Evolutionary conservation across 2,888 invertebrate species (phyloP).

Genomic region (Bellardia bayeri): DNA sequence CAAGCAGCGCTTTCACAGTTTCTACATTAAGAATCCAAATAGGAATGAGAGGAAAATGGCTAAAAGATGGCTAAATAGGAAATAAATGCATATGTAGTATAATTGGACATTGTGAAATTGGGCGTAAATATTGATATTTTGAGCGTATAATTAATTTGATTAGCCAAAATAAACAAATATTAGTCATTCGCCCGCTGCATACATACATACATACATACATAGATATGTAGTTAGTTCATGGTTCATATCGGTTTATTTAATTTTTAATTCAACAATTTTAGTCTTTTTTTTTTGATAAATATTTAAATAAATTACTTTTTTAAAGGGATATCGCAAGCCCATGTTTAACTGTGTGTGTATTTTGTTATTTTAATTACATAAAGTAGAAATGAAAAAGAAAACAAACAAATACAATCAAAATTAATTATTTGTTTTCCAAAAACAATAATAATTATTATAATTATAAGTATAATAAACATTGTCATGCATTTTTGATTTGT

Average conservation of each 20-base stretch:
- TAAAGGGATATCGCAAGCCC: conserved; percentile 83
- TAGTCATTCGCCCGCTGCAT: neutral
- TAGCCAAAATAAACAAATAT: neutral
- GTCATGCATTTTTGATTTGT: conserved; percentile 57
- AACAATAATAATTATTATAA: conserved; percentile 17
- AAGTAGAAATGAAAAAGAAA: conserved; percentile 65
- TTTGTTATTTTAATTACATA: conserved; percentile 54
- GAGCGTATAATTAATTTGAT: neutral
- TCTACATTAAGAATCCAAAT: no score
- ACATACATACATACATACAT: neutral
- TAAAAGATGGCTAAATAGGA: no score
- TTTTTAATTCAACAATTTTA: neutral
- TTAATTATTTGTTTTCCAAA: conserved; percentile 40
- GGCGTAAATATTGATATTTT: neutral
- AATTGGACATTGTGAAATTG: neutral
- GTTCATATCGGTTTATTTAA: no score
- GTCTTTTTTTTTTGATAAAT: conserved; percentile 36
- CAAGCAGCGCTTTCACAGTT: no score
- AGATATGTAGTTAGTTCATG: no score
- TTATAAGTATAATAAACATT: conserved; percentile 42
- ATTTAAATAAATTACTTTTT: conserved; percentile 80
- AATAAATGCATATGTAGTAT: neutral
- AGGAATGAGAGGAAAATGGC: no score
- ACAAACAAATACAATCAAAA: conserved; percentile 54
- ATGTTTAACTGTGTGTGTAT: conserved; percentile 80